Percentiles rank a stretch among this genome's conserved stretches.
Conservation (phyloP, 1,140 invertebrate species). For the Drosophila lowei region DNA sequence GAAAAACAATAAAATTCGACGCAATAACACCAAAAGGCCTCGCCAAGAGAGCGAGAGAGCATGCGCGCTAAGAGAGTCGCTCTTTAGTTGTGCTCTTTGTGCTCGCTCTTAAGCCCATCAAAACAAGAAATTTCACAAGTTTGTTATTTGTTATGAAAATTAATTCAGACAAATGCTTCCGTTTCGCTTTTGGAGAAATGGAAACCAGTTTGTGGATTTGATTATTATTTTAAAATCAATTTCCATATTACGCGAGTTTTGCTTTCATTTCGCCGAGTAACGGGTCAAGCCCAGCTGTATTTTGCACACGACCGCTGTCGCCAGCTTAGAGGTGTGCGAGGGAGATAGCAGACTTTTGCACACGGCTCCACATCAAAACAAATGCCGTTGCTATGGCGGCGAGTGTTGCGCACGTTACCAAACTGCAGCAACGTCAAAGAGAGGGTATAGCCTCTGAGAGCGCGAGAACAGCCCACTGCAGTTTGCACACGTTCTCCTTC, state of each 20-base stretch:
- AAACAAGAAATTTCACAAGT: constrained; percentile 34
- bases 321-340: constrained; percentile 6
- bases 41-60: constrained; percentile 26
- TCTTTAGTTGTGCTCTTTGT: constrained; percentile 11
- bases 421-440: constrained; percentile 18
- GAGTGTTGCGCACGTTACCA: constrained; percentile 63
- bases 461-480: constrained; percentile 32
- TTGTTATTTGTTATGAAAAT: constrained; percentile 12
- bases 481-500: constrained; percentile 54
- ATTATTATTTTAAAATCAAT: constrained; percentile 22
- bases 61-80: constrained; percentile 42
- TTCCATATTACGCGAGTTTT: constrained; percentile 40
- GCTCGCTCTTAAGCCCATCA: constrained; percentile 19
- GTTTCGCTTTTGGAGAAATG: constrained; percentile 31
- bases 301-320: constrained; percentile 63
- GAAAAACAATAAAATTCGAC: constrained; percentile 64
- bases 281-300: constrained; percentile 5
- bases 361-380: constrained; percentile 72
- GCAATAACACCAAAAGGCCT: constrained; percentile 37
- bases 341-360: constrained; percentile 54
- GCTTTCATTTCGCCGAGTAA: constrained; percentile 28
- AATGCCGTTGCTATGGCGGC: constrained; percentile 72
- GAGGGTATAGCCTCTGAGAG: not conserved
- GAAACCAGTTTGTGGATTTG: constrained; percentile 36
- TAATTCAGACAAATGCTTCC: constrained; percentile 32